Percentiles rank a stretch among this genome's conserved stretches.
Conservation (phyloP, 2,888 invertebrate species). For the Petrolisthes manimaculis region DNA sequence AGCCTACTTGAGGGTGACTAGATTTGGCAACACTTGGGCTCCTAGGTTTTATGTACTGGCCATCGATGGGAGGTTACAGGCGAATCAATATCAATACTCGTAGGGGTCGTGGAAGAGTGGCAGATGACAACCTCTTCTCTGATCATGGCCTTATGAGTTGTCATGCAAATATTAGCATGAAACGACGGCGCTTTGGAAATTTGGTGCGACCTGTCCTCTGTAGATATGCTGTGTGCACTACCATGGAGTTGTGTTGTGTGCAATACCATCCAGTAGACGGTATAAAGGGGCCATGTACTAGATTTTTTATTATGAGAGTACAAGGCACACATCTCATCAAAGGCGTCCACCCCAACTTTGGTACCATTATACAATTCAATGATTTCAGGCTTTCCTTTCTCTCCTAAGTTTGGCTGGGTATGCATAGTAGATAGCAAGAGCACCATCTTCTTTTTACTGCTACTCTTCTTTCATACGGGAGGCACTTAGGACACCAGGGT, state of each 20-base stretch:
- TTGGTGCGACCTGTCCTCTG: neutral
- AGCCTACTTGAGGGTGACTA: conserved; percentile 2
- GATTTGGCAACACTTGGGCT: conserved; percentile 15
- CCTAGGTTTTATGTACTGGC: conserved; percentile 3
- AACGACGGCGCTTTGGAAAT: neutral
- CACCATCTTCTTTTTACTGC: conserved; percentile 4
- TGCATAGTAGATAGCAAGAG: neutral
- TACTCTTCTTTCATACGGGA: neutral
- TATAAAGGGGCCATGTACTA: neutral
- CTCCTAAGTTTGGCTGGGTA: neutral
- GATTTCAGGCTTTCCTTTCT: conserved; percentile 19
- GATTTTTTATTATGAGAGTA: neutral
- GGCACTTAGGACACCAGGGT: neutral
- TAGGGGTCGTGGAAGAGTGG: conserved; percentile 13
- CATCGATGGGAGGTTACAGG: neutral
- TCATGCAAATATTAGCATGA: conserved; percentile 17
- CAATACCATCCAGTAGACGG: conserved; percentile 5
- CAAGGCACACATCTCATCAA: neutral
- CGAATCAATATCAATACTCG: neutral
- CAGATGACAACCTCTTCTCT: conserved; percentile 24
- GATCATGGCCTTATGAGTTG: conserved; percentile 8
- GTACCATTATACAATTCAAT: conserved; percentile 15
- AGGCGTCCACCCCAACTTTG: conserved; percentile 3
- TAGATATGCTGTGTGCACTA: conserved; percentile 12
- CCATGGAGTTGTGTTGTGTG: neutral